Evolutionary conservation across 1,140 invertebrate species (phyloP), one percentile per base, ranked within the genome.

Genomic region (Amyelois transitella): DNA sequence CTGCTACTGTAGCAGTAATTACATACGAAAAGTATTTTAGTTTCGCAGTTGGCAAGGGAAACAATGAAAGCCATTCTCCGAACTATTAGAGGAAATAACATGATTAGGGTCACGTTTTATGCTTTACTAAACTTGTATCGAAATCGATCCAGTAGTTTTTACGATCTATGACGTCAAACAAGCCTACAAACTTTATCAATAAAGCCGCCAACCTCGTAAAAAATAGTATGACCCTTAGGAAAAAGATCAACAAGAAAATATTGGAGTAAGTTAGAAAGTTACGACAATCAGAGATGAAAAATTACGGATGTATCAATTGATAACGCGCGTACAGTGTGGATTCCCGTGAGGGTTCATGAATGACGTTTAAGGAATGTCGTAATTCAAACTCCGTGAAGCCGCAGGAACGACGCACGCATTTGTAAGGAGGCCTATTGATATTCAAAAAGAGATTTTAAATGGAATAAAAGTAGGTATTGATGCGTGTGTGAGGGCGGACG

Each of bases 401-500:
- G 24, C 19, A 24, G 12, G 54, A 53, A 55, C 51, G 55, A 51
- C 32, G n/a, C 43, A 51, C 45, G 47, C 57, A 61, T 64, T 56
- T 64, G 51, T 55, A 54, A 56, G 58, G 25, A 55, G 43, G 19
- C 54, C 56, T 51, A 72, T 72, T 68, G 60, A 62, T 72, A 72
- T 72, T 72, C 65, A 63, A 62, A 59, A 53, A 57, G 60, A 67
- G 58, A 60, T 63, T 65, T 68, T 61, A 68, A 66, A 68, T 65
- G 63, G 62, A 62, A 66, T 65, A 59, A 65, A 60, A 65, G 60
- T 64, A 64, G 51, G 57, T 58, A 67, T 64, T 66, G 54, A 60
- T 59, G 60, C 64, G 62, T 70, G 51, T 64, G 54, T 60, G 59
- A 50, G 38, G 55, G 55, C 8, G 22, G 51, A 43, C 28, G 49